Conservation (phyloP, 2,113 vertebrate species). For the Potamarius usumacintae region DNA sequence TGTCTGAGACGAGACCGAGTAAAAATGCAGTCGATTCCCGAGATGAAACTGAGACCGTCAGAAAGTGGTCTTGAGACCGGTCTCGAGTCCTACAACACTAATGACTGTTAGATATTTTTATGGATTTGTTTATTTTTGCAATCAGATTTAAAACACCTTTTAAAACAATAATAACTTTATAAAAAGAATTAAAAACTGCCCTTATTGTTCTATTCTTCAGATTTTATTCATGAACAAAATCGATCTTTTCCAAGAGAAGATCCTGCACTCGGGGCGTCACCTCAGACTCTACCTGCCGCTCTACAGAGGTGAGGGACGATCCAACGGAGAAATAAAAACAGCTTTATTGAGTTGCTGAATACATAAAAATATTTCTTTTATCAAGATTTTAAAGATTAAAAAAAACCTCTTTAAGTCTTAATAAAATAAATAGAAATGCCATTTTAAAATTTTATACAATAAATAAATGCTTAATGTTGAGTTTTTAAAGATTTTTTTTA, state of each 20-base stretch:
- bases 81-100: too few relatives aligned
- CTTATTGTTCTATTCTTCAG: slow-evolving; percentile 57
- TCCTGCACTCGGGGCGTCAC: slow-evolving; percentile 72
- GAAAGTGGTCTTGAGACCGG: too few relatives aligned
- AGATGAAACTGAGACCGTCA: too few relatives aligned
- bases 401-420: background rate
- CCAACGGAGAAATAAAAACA: background rate
- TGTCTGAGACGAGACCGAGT: too few relatives aligned
- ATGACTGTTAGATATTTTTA: background rate
- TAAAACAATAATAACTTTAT: background rate
- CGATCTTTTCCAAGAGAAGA: slow-evolving; percentile 80
- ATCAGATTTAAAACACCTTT: background rate
- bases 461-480: background rate
- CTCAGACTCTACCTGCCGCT: slow-evolving; percentile 70
- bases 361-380: background rate
- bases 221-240: slow-evolving; percentile 82
- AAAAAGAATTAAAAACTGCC: background rate
- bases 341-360: background rate
- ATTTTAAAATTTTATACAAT: background rate
- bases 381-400: background rate
- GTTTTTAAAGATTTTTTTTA: background rate
- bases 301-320: slow-evolving; percentile 69
- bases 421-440: background rate
- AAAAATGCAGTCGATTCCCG: too few relatives aligned
- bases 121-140: background rate